phyloP scores from a whole-genome alignment of 2,113 vertebrate species.

The Leptocoma aspasia region DNA sequence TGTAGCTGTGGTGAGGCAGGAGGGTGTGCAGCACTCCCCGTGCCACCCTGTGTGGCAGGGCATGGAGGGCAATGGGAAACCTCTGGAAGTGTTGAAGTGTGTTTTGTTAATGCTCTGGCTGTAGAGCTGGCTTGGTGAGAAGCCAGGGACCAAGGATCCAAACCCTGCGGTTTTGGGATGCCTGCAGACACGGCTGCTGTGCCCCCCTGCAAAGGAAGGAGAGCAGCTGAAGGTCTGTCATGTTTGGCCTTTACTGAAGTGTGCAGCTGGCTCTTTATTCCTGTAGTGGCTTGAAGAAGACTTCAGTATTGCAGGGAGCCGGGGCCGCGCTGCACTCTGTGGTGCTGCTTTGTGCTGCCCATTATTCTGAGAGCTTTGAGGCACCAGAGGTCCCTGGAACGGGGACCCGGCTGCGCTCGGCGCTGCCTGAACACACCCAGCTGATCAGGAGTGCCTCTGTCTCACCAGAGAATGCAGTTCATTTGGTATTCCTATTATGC shows the following conservation, averaged over 20 bases:
- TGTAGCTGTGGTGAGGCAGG: background rate
- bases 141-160: accelerated
- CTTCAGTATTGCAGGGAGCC: background rate
- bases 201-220: background rate
- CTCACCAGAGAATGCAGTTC: background rate
- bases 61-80: background rate
- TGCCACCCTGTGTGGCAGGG: background rate
- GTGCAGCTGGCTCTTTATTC: background rate
- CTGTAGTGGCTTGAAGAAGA: background rate
- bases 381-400: background rate
- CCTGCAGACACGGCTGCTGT: accelerated
- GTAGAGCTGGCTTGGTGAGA: background rate
- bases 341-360: background rate
- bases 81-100: background rate
- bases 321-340: accelerated
- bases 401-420: accelerated
- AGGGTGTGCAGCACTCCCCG: accelerated
- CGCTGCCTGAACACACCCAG: background rate
- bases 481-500: background rate
- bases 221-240: accelerated
- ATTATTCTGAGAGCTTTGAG: accelerated
- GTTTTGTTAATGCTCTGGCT: background rate
- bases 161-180: background rate
- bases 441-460: background rate
- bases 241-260: background rate